Conservation (phyloP, 2,888 invertebrate species). For the Pachydiplax longipennis region DNA sequence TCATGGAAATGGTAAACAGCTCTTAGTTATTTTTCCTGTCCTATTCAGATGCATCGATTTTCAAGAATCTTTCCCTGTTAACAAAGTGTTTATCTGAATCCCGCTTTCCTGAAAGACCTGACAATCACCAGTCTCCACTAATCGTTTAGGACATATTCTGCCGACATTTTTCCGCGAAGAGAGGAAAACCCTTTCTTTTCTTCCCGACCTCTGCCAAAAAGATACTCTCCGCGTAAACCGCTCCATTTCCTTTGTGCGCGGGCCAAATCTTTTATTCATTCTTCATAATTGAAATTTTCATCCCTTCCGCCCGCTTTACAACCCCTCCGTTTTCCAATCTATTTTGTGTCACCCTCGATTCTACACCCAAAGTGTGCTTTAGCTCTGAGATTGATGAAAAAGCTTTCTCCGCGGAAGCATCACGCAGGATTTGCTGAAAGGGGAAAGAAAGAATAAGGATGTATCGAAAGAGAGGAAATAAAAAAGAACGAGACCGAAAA, state of each 20-base stretch:
- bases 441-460: background rate
- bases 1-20: background rate
- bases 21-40: background rate
- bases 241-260: conserved; percentile 5
- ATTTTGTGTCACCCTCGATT: background rate
- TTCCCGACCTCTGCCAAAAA: background rate
- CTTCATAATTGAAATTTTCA: background rate
- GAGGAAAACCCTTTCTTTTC: background rate
- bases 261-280: background rate
- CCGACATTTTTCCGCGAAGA: background rate
- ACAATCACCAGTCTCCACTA: background rate
- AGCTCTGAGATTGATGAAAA: background rate
- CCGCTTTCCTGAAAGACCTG: background rate
- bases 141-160: background rate
- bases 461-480: background rate
- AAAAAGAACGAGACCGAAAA: background rate
- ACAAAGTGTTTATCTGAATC: background rate
- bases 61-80: background rate
- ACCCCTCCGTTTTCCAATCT: background rate
- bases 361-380: background rate
- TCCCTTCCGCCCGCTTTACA: background rate
- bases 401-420: background rate
- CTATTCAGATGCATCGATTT: background rate
- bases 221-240: conserved; percentile 45
- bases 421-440: background rate